These are phyloP conservation scores for Pogona vitticeps DNA, from an alignment of 2,113 vertebrate genomes.

Conservation along the genomic window DNA sequence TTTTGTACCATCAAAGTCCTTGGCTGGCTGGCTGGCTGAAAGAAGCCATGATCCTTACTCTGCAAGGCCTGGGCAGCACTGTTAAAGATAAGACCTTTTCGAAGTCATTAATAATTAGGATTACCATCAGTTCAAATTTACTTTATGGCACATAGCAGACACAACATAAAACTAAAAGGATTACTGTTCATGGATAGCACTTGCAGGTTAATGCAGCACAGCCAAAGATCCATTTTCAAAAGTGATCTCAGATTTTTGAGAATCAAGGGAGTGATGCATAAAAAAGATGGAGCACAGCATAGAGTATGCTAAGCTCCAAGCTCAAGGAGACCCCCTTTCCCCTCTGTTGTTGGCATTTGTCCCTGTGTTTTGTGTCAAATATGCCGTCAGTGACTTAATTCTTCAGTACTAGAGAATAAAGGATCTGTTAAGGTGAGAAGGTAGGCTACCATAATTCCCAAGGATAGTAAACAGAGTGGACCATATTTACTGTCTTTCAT, in stretches of 20 bases:
- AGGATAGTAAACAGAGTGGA: not conserved
- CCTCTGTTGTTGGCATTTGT: not conserved
- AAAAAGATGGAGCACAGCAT: not conserved
- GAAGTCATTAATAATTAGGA: no score
- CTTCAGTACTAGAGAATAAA: not conserved
- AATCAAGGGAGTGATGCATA: no score
- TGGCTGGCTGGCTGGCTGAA: no score
- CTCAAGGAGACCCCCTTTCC: not conserved
- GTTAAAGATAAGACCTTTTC: no score
- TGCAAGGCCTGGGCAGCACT: no score
- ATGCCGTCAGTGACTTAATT: not conserved
- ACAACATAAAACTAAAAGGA: not conserved
- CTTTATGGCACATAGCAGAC: not conserved
- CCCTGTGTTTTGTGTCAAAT: not conserved
- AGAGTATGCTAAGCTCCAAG: not conserved
- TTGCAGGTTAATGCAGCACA: constrained; percentile 27
- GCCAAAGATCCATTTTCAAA: constrained; percentile 11
- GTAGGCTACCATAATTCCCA: not conserved
- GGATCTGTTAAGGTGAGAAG: not conserved
- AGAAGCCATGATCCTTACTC: no score
- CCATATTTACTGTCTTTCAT: not conserved
- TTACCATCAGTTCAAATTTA: not conserved
- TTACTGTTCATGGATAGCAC: not conserved
- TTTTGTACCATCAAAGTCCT: no score
- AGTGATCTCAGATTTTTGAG: constrained; percentile 3